A percentile compares a stretch with the other conserved stretches of the same genome.
phyloP scores from a whole-genome alignment of 2,113 vertebrate species.

The Cinclus cinclus region DNA sequence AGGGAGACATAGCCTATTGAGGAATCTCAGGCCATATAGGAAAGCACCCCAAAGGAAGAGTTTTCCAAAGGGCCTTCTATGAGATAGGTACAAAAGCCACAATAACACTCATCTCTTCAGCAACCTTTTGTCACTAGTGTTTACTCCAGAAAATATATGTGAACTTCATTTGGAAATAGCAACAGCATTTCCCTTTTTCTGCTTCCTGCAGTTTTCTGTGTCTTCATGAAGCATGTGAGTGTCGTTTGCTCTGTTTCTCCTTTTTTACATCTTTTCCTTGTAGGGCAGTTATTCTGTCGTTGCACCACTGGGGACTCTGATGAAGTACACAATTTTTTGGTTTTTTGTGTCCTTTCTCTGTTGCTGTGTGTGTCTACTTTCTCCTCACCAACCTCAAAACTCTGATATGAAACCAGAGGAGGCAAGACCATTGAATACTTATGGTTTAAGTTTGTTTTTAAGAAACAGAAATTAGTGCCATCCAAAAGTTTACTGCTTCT shows the following conservation, averaged over 20 bases:
- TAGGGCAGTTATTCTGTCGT: background rate
- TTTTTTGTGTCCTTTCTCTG: background rate
- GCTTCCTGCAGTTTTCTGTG: background rate
- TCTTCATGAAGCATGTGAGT: background rate
- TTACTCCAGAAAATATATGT: background rate
- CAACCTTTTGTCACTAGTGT: background rate
- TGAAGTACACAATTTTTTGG: background rate
- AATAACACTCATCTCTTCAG: background rate
- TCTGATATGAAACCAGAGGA: background rate
- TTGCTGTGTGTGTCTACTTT: background rate
- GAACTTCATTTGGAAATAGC: background rate
- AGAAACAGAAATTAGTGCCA: background rate
- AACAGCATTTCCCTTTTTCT: background rate
- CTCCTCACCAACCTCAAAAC: background rate
- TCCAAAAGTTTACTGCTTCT: background rate
- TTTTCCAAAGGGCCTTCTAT: background rate
- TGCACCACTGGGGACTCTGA: rapidly evolving
- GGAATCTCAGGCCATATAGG: background rate
- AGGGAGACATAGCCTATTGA: background rate
- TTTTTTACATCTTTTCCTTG: background rate
- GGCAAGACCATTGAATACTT: background rate
- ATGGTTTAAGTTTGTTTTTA: background rate
- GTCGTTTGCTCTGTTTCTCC: background rate
- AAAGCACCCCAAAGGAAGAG: background rate
- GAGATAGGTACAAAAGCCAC: background rate